phyloP scores from a whole-genome alignment of 2,797 vertebrate genomes.

The Myotis findleyi region DNA sequence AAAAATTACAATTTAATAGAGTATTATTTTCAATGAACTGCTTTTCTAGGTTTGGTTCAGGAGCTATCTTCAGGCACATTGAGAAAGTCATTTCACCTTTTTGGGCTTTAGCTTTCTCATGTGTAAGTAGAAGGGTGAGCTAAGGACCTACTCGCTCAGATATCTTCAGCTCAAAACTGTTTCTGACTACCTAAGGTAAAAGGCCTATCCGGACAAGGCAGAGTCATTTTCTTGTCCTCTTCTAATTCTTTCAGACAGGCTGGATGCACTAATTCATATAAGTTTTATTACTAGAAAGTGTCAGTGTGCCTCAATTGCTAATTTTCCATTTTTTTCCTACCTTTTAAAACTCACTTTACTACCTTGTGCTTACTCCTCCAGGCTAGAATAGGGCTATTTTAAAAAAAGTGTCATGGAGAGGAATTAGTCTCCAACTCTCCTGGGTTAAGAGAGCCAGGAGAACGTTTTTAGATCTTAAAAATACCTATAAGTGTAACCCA shows the following conservation, averaged over 20 bases:
- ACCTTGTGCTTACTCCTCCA: background rate
- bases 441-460: background rate
- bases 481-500: background rate
- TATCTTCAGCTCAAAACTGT: background rate
- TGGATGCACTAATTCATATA: background rate
- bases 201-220: background rate
- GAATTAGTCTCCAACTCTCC: background rate
- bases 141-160: background rate
- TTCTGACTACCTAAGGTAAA: background rate
- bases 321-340: background rate
- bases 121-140: background rate
- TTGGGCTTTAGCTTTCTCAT: background rate
- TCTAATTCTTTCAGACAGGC: background rate
- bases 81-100: slow-evolving; percentile 43
- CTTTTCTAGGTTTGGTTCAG: slow-evolving; percentile 24
- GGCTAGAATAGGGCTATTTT: background rate
- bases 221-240: slow-evolving; percentile 38
- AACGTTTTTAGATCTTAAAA: slow-evolving; percentile 11
- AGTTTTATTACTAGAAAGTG: slow-evolving; percentile 3
- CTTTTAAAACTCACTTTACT: slow-evolving; percentile 29
- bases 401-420: background rate
- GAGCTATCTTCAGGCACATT: background rate
- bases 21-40: slow-evolving; percentile 9
- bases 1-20: slow-evolving; percentile 50
- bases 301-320: background rate